phyloP scores from a whole-genome alignment of 2,113 vertebrate genomes.

The Sphyrna mokarran region DNA sequence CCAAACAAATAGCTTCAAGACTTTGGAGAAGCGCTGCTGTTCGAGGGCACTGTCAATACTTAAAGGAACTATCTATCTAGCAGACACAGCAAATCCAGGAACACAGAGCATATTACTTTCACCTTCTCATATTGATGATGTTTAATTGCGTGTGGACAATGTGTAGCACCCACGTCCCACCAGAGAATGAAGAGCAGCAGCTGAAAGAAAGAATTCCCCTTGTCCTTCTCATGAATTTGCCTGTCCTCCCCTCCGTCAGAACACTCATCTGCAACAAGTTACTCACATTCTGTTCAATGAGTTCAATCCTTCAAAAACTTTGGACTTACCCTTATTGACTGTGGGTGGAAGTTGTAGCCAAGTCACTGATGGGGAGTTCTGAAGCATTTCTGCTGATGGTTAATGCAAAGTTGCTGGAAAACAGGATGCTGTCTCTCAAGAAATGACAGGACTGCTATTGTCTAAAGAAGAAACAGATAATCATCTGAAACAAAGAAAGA shows the following conservation, averaged over 20 bases:
- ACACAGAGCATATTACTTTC: neutral
- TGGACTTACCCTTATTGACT: neutral
- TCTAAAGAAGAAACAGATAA: neutral
- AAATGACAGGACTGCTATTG: neutral
- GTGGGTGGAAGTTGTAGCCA: neutral
- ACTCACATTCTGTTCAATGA: neutral
- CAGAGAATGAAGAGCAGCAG: neutral
- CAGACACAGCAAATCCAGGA: neutral
- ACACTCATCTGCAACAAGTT: neutral
- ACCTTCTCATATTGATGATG: neutral
- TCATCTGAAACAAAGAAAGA: neutral
- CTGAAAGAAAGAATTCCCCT: neutral
- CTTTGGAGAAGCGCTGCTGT: neutral
- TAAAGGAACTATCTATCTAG: neutral
- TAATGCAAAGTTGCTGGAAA: neutral
- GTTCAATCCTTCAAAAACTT: neutral
- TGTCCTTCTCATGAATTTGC: too few species aligned
- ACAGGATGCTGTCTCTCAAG: neutral
- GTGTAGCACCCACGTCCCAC: neutral
- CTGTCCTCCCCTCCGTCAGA: neutral
- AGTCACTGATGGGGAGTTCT: neutral
- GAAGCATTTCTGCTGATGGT: neutral
- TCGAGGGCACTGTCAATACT: neutral
- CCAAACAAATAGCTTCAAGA: neutral
- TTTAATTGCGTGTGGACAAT: neutral